Evolutionary conservation across 2,113 vertebrate genomes (phyloP), one percentile per base, ranked within the genome.

Genomic region (Numida meleagris): DNA sequence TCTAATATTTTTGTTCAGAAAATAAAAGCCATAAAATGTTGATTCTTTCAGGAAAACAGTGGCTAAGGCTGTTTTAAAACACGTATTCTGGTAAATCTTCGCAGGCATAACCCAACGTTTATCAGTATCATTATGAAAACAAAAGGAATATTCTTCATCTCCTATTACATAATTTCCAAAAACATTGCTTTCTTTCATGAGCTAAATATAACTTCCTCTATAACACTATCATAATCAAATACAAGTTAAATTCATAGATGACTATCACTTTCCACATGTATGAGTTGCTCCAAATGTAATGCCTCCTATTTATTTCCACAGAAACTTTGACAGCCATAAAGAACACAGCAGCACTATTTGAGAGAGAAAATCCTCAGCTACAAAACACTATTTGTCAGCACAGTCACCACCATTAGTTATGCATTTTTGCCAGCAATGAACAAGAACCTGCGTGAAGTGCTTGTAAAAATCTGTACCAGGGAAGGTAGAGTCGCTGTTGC

Each of bases 1-100:
- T 59, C 42, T 29, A 88, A 68, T 74, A 42, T 59, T 96, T 96
- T 89, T 86, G 21, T 88, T 93, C 58, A 93, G 42, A 86, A 95
- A 95, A 90, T 20, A 88, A 46, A 76, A 71, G 51, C 48, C 94
- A 76, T 66, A 89, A 95, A 79, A 51, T 45, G 36, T 33, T 59
- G 4, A 66, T 66, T 91, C 6, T 15, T 81, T 91, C 25, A 66
- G 9, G 38, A 0, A 73, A 34, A 73, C 45, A 43, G 27, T 45
- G 27, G 14, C 42, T 71, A 74, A 73, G 20, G 21, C 27, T 82
- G 33, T 17, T 72, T 51, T 45, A 42, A 81, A 51, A 83, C 21
- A 40, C 4, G 6, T 34, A n/a, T 42, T 14, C 3, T 38, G 25
- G 7, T 62, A 73, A 29, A 38, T 38, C 82, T 90, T 81, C 65